A percentile compares a stretch with the other conserved stretches of the same genome.
These are phyloP conservation scores for Tachystola acroxantha DNA, from an alignment of 2,888 invertebrate genomes.

Conservation along the genomic window DNA sequence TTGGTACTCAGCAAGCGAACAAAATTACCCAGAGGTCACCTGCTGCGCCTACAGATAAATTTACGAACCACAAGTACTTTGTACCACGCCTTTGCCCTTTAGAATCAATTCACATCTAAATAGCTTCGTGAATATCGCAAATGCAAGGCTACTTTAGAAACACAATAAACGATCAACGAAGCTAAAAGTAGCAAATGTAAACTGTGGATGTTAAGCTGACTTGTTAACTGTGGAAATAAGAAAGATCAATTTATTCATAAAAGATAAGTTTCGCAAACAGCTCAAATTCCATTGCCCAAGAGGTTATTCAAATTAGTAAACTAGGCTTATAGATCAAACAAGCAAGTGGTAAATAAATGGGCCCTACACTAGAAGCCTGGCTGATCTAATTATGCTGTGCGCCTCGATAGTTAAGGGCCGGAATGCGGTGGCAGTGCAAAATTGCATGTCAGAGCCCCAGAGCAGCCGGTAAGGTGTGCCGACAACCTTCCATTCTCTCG, in stretches of 20 bases:
- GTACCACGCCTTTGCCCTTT: constrained; percentile 67
- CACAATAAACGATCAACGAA: constrained; percentile 1
- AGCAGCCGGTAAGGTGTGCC: constrained; percentile 49
- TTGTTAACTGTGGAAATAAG: too few relatives aligned
- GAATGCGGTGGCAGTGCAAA: constrained; percentile 48
- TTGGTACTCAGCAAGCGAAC: constrained; percentile 46
- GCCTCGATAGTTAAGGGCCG: constrained; percentile 46
- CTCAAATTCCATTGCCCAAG: constrained; percentile 28
- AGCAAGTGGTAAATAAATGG: constrained; percentile 20
- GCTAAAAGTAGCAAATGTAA: not conserved
- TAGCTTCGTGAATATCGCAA: constrained; percentile 46
- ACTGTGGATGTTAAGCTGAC: not conserved
- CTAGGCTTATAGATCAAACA: constrained; percentile 28
- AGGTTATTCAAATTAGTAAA: constrained; percentile 29
- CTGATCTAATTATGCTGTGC: constrained; percentile 42
- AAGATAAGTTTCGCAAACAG: constrained; percentile 17
- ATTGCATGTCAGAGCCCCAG: constrained; percentile 42
- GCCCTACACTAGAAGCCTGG: constrained; percentile 3
- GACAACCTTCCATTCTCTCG: constrained; percentile 69
- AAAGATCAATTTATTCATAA: too few relatives aligned
- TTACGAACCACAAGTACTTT: constrained; percentile 36
- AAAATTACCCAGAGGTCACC: constrained; percentile 68
- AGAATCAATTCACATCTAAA: constrained; percentile 60
- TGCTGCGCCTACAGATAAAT: constrained; percentile 68
- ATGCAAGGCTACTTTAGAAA: constrained; percentile 26